Base-by-base conservation (phyloP, 2,113 vertebrate genomes). In the Nerophis lumbriciformis region DNA sequence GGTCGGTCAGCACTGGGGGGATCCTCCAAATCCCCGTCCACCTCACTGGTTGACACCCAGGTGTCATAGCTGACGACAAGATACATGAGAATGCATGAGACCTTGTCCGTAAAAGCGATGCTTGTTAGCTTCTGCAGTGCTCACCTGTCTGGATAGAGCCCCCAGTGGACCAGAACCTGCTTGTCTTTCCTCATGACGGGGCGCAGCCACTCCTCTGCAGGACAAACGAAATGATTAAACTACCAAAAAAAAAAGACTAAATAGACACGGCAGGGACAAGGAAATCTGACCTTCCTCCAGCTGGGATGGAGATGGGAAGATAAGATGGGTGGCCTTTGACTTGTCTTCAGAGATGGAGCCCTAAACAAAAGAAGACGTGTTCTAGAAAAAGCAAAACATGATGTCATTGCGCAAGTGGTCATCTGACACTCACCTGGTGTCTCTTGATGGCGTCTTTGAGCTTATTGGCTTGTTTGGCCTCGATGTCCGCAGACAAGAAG, bases 401-500 rank as follows among this genome's bases (percentile, higher is more conserved):
- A 37, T 5, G 28, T 37, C 47, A 15, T 16, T 44, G 36, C 14
- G 14, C 15, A 6, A 8, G 45, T 5, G 11, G 19, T 15, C 42
- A 15, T 2, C 5, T 57, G 38, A 57, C 7, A 36, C 66, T 80
- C 83, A 96, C 97, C 95, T 99, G 97, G 89, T 97, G 96, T 28
- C 97, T 92, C 72, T 99, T 99, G 72, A 99, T 92, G 76, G 97
- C 94, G 76, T 99, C 97, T 85, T 98, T 98, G 62, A 98, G 86
- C 63, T 97, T 99, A 83, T 92, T 93, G 52, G 92, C 90, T 85
- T 94, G 78, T 85, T 98, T 99, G 87, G 94, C 79, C 51, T 99
- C 97, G 11, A 98, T 90, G 51, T 99, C 97, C 51, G 95, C 83
- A 11, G 92, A 88, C 88, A 99, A 91, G 92, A 93, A 98, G 86